phyloP scores from a whole-genome alignment of 1,140 invertebrate genomes.

The Helicorthomorpha holstii region DNA sequence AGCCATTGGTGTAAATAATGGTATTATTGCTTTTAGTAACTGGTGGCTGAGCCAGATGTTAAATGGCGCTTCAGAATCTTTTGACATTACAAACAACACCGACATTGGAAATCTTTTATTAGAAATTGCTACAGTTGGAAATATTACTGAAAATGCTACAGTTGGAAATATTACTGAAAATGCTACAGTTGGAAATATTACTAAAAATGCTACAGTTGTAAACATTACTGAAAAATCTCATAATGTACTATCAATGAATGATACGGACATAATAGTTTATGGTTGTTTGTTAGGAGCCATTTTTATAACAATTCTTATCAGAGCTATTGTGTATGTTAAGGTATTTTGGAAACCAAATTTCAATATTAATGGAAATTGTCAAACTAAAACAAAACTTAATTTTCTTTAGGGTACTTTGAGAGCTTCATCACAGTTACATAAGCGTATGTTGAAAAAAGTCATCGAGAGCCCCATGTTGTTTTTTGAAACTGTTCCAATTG shows the following conservation, averaged over 20 bases:
- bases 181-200: not conserved
- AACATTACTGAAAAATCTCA: not conserved
- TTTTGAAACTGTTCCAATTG: conserved; percentile 41
- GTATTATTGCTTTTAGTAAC: conserved; percentile 35
- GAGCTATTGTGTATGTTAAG: not conserved
- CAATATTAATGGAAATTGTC: not conserved
- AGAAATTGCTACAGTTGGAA: no score
- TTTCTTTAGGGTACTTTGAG: not conserved
- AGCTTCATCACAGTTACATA: not conserved
- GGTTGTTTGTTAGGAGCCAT: not conserved
- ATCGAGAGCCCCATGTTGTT: conserved; percentile 36
- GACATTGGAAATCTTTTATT: not conserved
- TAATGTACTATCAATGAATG: not conserved
- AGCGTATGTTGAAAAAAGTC: conserved; percentile 20
- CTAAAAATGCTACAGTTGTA: not conserved
- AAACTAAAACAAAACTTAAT: not conserved
- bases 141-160: not conserved
- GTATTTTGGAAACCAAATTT: not conserved
- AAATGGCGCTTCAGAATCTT: not conserved
- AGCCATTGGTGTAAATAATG: conserved; percentile 37
- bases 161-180: not conserved
- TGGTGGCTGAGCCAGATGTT: conserved; percentile 54
- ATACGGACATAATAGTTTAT: not conserved
- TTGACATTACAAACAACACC: not conserved
- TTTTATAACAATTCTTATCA: not conserved